Base-by-base conservation (phyloP, 1,140 invertebrate genomes). In the Asbolus verrucosus region DNA sequence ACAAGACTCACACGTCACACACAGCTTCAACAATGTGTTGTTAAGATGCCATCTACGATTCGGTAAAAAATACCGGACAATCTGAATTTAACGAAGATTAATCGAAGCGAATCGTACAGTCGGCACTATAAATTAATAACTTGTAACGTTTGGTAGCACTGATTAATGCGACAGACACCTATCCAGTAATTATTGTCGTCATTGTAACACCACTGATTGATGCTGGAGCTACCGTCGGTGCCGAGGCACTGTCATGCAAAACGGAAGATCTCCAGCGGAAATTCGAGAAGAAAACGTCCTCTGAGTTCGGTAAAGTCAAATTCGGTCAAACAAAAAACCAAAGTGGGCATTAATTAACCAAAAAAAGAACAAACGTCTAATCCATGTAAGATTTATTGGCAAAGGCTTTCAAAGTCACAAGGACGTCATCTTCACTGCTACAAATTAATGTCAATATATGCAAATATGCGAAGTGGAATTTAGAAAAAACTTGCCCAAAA, bases 81-180 rank as follows among this genome's bases (percentile, higher is more conserved):
- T 73, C 67, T 69, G 36, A 73, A 65, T 70, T 73, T 70, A 73
- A 73, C 71, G 65, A 70, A 62, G 71, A 73, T 69, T 65, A 61
- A 73, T 73, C 62, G 54, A 67, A 59, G 41, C 43, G 68, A 70
- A 70, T 69, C 59, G 50, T 43, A 43, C 31, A 67, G 39, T 65
- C 33, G 46, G 46, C 68, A 65, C 43, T 65, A 65, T 67, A 71
- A 71, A 71, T 67, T 71, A 71, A 71, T 71, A 71, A 71, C 38
- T 21, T 54, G 46, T 24, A 46, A 8, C 14, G 11, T 31, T 71
- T 63, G 21, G 65, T 67, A 67, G 65, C 54, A 71, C 36, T 71
- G 70, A 67, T 71, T 67, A 71, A 71, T 71, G 27, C 59, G 30
- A 9, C 38, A 30, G 59, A 67, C 70, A 67, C 70, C 65, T 71